phyloP scores from a whole-genome alignment of 1,140 invertebrate genomes.

The Arion vulgaris region DNA sequence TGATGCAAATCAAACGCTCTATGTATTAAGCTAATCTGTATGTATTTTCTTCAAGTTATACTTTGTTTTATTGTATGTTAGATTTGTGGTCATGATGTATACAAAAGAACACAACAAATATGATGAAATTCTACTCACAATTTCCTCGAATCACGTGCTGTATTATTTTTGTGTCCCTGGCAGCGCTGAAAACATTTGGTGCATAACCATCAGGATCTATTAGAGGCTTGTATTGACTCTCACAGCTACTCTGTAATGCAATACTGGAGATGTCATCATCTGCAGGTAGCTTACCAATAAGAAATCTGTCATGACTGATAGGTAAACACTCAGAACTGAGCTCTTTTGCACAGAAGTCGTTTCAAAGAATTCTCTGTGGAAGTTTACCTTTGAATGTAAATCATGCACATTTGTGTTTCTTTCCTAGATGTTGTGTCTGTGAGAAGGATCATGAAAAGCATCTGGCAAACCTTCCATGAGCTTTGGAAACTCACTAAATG shows the following conservation, averaged over 20 bases:
- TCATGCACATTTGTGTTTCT: neutral
- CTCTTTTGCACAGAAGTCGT: conserved; percentile 47
- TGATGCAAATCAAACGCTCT: no score
- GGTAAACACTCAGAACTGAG: conserved; percentile 47
- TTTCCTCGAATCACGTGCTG: neutral
- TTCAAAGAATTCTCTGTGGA: conserved; percentile 2
- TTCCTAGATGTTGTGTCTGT: neutral
- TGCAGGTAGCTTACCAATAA: neutral
- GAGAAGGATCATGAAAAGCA: neutral
- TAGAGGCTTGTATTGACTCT: conserved; percentile 42
- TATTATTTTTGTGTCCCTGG: neutral
- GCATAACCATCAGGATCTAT: conserved; percentile 58
- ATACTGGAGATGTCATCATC: conserved; percentile 1
- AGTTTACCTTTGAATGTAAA: conserved; percentile 9
- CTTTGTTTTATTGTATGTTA: no score
- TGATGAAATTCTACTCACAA: conserved; percentile 30
- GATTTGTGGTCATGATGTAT: no score
- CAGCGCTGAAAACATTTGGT: conserved; percentile 45
- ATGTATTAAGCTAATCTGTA: no score
- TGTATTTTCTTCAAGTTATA: no score
- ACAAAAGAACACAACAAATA: no score
- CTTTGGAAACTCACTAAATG: neutral
- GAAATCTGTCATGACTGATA: conserved; percentile 23
- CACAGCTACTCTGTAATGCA: neutral
- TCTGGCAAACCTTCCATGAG: conserved; percentile 10